Evolutionary conservation across 2,113 vertebrate genomes (phyloP).

Genomic region (Melanotaenia duboulayi): DNA sequence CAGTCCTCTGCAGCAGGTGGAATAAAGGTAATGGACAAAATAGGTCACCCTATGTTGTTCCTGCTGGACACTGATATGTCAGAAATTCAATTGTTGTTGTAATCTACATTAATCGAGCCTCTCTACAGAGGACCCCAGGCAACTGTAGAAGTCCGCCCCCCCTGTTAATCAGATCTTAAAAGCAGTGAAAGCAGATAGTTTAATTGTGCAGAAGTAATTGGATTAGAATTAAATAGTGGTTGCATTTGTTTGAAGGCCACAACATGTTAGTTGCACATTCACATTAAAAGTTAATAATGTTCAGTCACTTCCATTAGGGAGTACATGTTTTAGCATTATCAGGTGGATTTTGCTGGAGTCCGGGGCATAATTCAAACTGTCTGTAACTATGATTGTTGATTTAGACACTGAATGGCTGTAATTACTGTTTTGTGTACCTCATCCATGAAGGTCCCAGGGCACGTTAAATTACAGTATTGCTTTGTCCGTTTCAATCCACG

Average conservation of each 20-base stretch:
- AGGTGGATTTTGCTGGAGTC: conserved; percentile 38
- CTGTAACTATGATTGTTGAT: conserved; percentile 41
- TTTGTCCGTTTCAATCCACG: conserved; percentile 18
- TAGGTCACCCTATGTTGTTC: background rate
- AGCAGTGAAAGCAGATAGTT: conserved; percentile 16
- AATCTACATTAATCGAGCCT: background rate
- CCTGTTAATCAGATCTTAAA: conserved; percentile 16
- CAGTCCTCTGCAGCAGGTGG: background rate
- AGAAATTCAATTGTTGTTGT: background rate
- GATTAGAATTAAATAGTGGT: conserved; percentile 3
- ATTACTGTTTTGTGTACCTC: conserved; percentile 30
- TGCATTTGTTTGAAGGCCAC: conserved; percentile 10
- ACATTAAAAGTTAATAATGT: background rate
- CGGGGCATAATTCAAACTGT: conserved; percentile 37
- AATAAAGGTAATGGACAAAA: conserved; percentile 10
- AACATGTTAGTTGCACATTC: conserved; percentile 14
- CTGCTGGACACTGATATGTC: background rate
- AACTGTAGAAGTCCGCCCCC: background rate
- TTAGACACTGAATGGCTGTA: conserved; percentile 25
- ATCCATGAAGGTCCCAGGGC: background rate
- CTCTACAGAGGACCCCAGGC: background rate
- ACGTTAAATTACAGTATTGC: conserved; percentile 16
- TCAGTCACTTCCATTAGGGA: background rate
- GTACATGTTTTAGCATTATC: conserved; percentile 3
- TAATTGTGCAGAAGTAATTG: conserved; percentile 1